A percentile compares a stretch with the other conserved stretches of the same genome.
phyloP scores from a whole-genome alignment of 2,888 invertebrate species.

The Sarcophaga subvicina region DNA sequence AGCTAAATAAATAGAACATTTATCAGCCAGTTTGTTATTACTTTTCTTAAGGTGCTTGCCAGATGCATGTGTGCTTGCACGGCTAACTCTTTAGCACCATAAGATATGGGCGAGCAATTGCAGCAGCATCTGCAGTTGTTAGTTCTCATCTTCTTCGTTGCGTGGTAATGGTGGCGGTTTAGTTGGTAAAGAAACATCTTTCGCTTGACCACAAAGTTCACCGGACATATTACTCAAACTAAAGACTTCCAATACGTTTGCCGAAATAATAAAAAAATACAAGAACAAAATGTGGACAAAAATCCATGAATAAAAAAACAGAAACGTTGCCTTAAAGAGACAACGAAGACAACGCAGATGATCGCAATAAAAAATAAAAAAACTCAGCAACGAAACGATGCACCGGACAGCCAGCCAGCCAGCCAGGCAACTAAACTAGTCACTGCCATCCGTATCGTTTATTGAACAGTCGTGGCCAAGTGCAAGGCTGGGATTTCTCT shows the following conservation, averaged over 20 bases:
- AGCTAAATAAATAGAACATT: conserved; percentile 74
- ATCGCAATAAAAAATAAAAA: conserved; percentile 44
- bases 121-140: conserved; percentile 9
- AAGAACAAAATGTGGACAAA: conserved; percentile 22
- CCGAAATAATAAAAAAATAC: conserved; percentile 46
- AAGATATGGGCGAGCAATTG: conserved; percentile 45
- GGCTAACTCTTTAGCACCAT: conserved; percentile 59
- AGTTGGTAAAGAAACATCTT: conserved; percentile 70
- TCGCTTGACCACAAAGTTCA: conserved; percentile 74
- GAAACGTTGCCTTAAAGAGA: conserved; percentile 59
- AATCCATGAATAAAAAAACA: not conserved
- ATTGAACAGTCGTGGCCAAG: conserved; percentile 48
- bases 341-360: conserved; percentile 57
- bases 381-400: conserved; percentile 7
- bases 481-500: conserved; percentile 54
- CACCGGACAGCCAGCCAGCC: conserved; percentile 12
- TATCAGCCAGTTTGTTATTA: conserved; percentile 71
- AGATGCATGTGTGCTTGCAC: conserved; percentile 21
- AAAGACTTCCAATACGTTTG: conserved; percentile 53
- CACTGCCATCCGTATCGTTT: conserved; percentile 34
- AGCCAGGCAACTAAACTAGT: conserved; percentile 43
- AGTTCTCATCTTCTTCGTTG: conserved; percentile 25
- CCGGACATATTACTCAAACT: conserved; percentile 74
- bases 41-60: conserved; percentile 6
- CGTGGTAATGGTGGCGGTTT: conserved; percentile 14